These are phyloP conservation scores for Tipula confusa DNA, from an alignment of 2,888 invertebrate genomes.

Conservation along the genomic window DNA sequence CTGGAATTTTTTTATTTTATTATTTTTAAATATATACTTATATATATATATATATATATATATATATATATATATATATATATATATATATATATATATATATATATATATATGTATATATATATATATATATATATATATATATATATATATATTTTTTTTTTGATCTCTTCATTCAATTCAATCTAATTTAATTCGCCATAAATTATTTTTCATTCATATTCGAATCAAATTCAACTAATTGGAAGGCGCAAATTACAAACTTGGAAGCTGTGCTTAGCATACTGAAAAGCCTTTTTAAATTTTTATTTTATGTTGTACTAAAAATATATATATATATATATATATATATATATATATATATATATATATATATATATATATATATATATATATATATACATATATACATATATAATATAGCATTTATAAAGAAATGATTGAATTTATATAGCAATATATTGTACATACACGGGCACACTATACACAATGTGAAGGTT, in stretches of 20 bases:
- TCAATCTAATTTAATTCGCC: slow-evolving; percentile 14
- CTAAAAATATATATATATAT: not conserved
- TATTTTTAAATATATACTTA: not conserved
- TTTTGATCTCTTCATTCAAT: slow-evolving; percentile 25
- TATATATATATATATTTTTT: not conserved
- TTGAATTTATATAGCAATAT: not conserved
- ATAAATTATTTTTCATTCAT: not conserved
- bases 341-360: too few species aligned
- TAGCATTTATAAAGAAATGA: not conserved
- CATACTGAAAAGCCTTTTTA: not conserved
- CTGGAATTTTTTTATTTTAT: not conserved
- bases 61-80: too few species aligned
- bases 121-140: too few species aligned
- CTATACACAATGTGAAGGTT: not conserved
- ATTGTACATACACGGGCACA: too few species aligned
- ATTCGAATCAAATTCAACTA: slow-evolving; percentile 25
- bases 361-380: too few species aligned
- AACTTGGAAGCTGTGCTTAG: not conserved
- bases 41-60: too few species aligned
- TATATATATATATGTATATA: too few species aligned
- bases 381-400: too few species aligned
- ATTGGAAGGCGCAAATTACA: slow-evolving; percentile 25
- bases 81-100: too few species aligned
- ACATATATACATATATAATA: not conserved
- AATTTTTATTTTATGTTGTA: not conserved